phyloP scores from a whole-genome alignment of 2,113 vertebrate genomes.

The Agelaius tricolor region DNA sequence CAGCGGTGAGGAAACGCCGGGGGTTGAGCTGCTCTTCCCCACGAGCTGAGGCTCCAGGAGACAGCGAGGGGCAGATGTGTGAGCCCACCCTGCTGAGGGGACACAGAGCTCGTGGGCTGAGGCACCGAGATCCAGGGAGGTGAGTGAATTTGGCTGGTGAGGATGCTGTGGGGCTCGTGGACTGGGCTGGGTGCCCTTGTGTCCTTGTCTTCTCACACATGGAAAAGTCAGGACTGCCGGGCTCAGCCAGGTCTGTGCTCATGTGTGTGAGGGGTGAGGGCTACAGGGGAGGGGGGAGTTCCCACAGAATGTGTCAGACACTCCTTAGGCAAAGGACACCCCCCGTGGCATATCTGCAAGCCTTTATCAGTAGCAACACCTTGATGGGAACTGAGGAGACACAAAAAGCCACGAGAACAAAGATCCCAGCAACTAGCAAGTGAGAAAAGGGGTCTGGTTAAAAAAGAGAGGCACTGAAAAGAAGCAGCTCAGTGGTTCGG shows the following conservation, averaged over 20 bases:
- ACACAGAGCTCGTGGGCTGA: fast-evolving
- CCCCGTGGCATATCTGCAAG: background rate
- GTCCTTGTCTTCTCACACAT: background rate
- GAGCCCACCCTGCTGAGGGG: background rate
- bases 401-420: conserved; percentile 2
- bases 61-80: background rate
- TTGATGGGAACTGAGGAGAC: background rate
- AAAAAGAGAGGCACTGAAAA: background rate
- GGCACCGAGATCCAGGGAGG: background rate
- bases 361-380: background rate
- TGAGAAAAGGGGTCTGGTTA: background rate
- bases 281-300: background rate
- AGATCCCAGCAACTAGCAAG: background rate
- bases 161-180: background rate
- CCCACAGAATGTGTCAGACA: background rate
- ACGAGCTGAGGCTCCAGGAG: background rate
- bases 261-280: fast-evolving
- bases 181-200: background rate
- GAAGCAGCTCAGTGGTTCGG: background rate
- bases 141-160: background rate
- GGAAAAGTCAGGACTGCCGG: background rate
- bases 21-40: background rate
- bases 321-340: background rate
- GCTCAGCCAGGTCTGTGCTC: background rate
- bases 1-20: background rate